phyloP scores from a whole-genome alignment of 53 echinoderm and acorn worm species.

The Zoroaster sp. region DNA sequence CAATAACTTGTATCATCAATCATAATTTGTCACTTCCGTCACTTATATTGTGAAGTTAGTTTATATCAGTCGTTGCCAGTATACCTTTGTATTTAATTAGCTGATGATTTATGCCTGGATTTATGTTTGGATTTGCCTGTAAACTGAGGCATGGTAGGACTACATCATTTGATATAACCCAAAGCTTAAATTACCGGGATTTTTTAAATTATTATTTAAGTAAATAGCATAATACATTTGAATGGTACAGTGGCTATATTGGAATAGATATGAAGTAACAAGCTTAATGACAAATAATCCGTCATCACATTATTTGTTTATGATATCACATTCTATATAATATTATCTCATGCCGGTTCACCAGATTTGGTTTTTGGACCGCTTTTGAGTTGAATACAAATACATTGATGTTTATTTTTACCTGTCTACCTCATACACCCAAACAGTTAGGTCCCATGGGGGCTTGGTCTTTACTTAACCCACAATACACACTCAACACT shows the following conservation, averaged over 20 bases:
- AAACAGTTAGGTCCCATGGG: neutral
- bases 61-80: too few species aligned
- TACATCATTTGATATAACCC: too few species aligned
- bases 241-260: neutral
- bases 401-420: constrained; percentile 22
- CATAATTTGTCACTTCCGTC: too few species aligned
- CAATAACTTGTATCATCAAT: too few species aligned
- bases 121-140: too few species aligned
- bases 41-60: too few species aligned
- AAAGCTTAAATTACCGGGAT: too few species aligned
- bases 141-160: too few species aligned
- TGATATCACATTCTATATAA: neutral
- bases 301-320: neutral
- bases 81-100: too few species aligned
- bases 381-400: constrained; percentile 19
- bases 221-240: too few species aligned
- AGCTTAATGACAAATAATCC: neutral
- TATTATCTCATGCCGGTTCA: neutral
- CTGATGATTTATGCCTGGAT: too few species aligned
- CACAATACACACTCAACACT: neutral
- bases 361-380: constrained; percentile 15
- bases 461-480: neutral
- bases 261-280: neutral
- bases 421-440: neutral
- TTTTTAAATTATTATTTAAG: too few species aligned